phyloP scores from a whole-genome alignment of 2,113 vertebrate species.

The Brachionichthys hirsutus region DNA sequence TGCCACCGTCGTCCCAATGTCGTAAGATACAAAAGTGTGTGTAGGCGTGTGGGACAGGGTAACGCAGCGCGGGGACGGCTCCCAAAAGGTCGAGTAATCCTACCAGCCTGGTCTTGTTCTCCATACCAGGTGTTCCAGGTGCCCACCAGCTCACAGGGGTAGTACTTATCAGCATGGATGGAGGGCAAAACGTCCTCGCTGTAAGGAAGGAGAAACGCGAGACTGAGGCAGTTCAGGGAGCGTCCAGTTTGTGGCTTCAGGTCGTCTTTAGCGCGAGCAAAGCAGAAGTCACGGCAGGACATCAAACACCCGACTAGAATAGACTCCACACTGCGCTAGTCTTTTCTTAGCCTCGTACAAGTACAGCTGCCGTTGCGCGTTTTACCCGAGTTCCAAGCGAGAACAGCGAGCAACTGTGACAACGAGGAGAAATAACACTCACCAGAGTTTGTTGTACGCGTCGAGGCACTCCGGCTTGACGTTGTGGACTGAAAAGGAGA shows the following conservation, averaged over 20 bases:
- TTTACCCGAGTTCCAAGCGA: background rate
- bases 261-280: constrained; percentile 40
- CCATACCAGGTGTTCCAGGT: constrained; percentile 99
- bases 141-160: constrained; percentile 96
- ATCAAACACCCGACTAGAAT: constrained; percentile 53
- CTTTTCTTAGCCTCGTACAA: background rate
- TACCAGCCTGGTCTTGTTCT: constrained; percentile 99
- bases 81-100: no score
- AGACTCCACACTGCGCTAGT: constrained; percentile 14
- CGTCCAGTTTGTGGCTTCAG: background rate
- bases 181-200: constrained; percentile 94
- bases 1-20: no score
- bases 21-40: no score
- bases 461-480: constrained; percentile 97
- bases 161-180: constrained; percentile 91
- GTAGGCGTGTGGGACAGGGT: no score
- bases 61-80: no score
- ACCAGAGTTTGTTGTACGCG: constrained; percentile 97
- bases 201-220: constrained; percentile 38
- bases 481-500: constrained; percentile 92
- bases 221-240: background rate
- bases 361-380: background rate
- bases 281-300: constrained; percentile 9
- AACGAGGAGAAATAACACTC: constrained; percentile 59
- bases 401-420: background rate